Evolutionary conservation across 2,113 vertebrate species (phyloP).

Genomic region (Xiphias gladius): DNA sequence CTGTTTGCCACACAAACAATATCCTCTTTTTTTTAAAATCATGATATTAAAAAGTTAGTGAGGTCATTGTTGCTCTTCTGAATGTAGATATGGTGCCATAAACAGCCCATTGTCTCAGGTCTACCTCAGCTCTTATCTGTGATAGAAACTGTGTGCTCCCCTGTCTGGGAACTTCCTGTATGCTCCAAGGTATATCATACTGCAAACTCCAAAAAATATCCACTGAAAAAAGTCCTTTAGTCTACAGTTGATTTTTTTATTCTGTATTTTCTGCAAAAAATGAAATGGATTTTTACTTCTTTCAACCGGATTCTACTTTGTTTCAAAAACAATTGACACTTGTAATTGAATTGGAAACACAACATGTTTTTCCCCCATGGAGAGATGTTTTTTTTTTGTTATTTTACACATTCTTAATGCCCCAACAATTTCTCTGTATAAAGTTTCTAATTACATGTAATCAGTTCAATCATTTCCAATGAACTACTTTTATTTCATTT

Average conservation of each 20-base stretch:
- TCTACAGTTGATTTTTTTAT: not conserved
- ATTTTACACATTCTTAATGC: not conserved
- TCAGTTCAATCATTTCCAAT: not conserved
- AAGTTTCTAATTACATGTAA: not conserved
- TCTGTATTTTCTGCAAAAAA: not conserved
- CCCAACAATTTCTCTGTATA: not conserved
- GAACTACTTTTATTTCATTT: not conserved
- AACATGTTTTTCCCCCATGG: not conserved
- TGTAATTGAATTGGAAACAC: not conserved
- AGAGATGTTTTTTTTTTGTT: not conserved
- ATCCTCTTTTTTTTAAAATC: slow-evolving; percentile 7
- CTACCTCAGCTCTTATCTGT: slow-evolving; percentile 60
- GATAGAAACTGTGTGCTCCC: slow-evolving; percentile 49
- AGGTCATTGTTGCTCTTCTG: slow-evolving; percentile 53
- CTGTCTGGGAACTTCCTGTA: slow-evolving; percentile 50
- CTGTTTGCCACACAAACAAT: slow-evolving; percentile 46
- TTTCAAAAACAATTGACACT: not conserved
- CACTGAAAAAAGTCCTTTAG: not conserved
- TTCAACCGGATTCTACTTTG: not conserved
- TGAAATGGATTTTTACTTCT: not conserved
- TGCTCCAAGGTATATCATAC: slow-evolving; percentile 36
- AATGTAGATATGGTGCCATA: slow-evolving; percentile 33
- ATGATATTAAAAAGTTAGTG: slow-evolving; percentile 62
- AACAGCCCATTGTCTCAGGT: slow-evolving; percentile 58
- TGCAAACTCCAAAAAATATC: slow-evolving; percentile 42